These are phyloP conservation scores for Coptodon rendalli DNA, from an alignment of 2,113 vertebrate genomes.

Conservation along the genomic window DNA sequence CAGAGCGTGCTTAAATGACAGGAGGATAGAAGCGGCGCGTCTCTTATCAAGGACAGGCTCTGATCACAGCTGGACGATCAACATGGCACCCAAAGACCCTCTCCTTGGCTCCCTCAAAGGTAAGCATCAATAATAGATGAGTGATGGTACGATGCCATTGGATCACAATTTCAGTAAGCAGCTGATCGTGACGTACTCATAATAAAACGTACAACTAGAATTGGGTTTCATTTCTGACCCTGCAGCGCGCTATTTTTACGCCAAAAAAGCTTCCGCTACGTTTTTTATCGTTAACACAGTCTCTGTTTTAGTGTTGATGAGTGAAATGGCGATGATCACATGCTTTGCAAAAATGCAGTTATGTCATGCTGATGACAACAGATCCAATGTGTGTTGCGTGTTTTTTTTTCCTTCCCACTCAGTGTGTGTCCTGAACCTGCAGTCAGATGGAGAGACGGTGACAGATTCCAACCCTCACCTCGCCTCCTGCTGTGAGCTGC, in stretches of 20 bases:
- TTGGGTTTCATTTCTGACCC: background rate
- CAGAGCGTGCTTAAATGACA: background rate
- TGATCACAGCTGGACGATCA: background rate
- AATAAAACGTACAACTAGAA: background rate
- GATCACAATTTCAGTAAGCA: background rate
- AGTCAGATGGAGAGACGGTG: constrained; percentile 52
- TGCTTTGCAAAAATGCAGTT: background rate
- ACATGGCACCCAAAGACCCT: constrained; percentile 78
- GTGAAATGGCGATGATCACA: background rate
- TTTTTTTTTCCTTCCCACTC: rapidly evolving
- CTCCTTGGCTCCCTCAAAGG: constrained; percentile 79
- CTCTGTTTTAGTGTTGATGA: background rate
- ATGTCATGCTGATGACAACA: background rate
- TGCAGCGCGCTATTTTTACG: background rate
- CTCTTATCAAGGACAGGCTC: background rate
- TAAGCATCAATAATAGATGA: constrained; percentile 7
- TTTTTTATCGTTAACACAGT: background rate
- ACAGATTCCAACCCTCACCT: constrained; percentile 74
- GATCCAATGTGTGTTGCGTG: background rate
- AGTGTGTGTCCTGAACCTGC: constrained; percentile 77
- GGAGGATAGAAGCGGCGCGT: background rate
- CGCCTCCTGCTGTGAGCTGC: constrained; percentile 75
- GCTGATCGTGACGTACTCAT: background rate
- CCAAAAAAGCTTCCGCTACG: background rate
- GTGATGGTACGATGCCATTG: background rate